These are phyloP conservation scores for Epinephelus moara DNA, from an alignment of 2,113 vertebrate species.

Conservation along the genomic window DNA sequence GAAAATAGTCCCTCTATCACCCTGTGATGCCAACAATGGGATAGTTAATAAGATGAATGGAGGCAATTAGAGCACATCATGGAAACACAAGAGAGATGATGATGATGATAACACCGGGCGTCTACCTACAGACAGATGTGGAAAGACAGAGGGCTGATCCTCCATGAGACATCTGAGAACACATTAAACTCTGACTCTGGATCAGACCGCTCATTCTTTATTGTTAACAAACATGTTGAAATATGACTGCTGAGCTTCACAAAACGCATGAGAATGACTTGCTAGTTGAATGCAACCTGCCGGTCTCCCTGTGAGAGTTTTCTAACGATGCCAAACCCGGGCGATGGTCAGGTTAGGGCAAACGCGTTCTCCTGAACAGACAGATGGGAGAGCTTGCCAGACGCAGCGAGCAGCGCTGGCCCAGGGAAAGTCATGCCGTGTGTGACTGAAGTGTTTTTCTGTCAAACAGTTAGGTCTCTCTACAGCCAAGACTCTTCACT, in stretches of 20 bases:
- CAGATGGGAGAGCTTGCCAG: slow-evolving; percentile 41
- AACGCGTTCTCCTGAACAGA: slow-evolving; percentile 25
- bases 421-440: slow-evolving; percentile 28
- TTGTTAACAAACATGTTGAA: slow-evolving; percentile 27
- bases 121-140: slow-evolving; percentile 7
- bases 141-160: slow-evolving; percentile 1
- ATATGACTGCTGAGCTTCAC: slow-evolving; percentile 19
- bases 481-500: slow-evolving; percentile 30
- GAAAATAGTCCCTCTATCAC: slow-evolving; percentile 40
- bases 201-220: background rate
- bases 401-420: slow-evolving; percentile 19
- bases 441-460: slow-evolving; percentile 47
- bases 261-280: background rate
- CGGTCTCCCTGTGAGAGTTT: background rate
- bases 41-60: slow-evolving; percentile 59
- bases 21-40: slow-evolving; percentile 10
- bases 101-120: slow-evolving; percentile 37
- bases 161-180: slow-evolving; percentile 16
- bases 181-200: slow-evolving; percentile 8
- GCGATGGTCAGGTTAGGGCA: slow-evolving; percentile 25
- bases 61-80: slow-evolving; percentile 58
- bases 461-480: slow-evolving; percentile 19
- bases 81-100: slow-evolving; percentile 48
- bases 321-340: background rate
- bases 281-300: slow-evolving; percentile 10